These are phyloP conservation scores for Orchestes rusci DNA, from an alignment of 2,888 invertebrate genomes.

Conservation along the genomic window DNA sequence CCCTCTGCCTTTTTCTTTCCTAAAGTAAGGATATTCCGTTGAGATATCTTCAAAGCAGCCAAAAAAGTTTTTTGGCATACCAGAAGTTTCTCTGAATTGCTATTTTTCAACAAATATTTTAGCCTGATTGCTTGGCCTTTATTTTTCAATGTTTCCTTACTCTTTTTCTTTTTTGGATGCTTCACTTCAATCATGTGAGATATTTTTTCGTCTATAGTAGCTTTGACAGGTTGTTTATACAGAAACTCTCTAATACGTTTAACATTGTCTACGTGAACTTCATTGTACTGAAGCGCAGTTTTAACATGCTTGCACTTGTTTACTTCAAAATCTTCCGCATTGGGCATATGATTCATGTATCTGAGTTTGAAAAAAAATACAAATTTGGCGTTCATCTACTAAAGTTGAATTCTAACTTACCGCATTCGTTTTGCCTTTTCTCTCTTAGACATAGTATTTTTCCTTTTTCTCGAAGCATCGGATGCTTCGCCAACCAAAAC, in stretches of 20 bases:
- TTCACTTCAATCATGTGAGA: constrained; percentile 7
- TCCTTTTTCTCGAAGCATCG: constrained; percentile 4
- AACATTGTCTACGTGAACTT: constrained; percentile 2
- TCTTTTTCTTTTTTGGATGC: constrained; percentile 1
- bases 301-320: constrained; percentile 4
- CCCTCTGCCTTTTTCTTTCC: constrained; percentile 7
- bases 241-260: constrained; percentile 6
- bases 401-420: constrained; percentile 4
- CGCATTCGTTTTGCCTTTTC: constrained; percentile 7
- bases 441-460: constrained; percentile 1
- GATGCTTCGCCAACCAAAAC: constrained; percentile 2
- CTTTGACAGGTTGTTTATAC: constrained; percentile 1
- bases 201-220: constrained; percentile 2
- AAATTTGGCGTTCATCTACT: constrained; percentile 4
- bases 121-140: constrained; percentile 2
- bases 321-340: constrained; percentile 5
- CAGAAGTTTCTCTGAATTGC: not conserved
- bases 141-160: constrained; percentile 4
- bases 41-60: constrained; percentile 5
- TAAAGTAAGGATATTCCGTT: constrained; percentile 5
- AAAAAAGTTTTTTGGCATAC: constrained; percentile 6
- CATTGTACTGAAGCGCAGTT: constrained; percentile 7
- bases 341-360: constrained; percentile 6
- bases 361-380: not conserved
- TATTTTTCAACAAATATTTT: not conserved